Conservation (phyloP, 1,140 invertebrate genomes). For the Odontomachus brunneus region DNA sequence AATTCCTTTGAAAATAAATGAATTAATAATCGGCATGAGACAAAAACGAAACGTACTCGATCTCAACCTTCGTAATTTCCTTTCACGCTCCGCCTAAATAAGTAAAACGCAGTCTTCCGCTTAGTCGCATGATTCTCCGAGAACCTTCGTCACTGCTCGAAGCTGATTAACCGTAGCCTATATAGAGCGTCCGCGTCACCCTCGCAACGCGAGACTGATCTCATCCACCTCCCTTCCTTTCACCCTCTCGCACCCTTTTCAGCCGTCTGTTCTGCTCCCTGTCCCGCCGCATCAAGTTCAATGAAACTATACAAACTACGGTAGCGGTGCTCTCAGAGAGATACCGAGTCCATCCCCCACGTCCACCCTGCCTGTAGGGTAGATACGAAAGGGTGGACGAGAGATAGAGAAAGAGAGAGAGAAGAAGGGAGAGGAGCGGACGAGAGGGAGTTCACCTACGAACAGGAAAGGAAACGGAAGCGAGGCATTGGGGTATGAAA, state of each 20-base stretch:
- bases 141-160: slow-evolving; percentile 41
- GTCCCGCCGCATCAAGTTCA: slow-evolving; percentile 63
- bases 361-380: slow-evolving; percentile 25
- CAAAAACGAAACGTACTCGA: no score
- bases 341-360: slow-evolving; percentile 17
- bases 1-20: no score
- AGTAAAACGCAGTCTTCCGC: slow-evolving; percentile 29
- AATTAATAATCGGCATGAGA: no score
- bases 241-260: slow-evolving; percentile 33
- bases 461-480: slow-evolving; percentile 58
- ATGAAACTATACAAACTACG: slow-evolving; percentile 68
- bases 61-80: no score
- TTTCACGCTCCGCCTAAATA: neutral
- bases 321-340: slow-evolving; percentile 31
- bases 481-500: slow-evolving; percentile 50
- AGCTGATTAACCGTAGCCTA: slow-evolving; percentile 56
- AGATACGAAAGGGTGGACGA: slow-evolving; percentile 42
- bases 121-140: slow-evolving; percentile 21
- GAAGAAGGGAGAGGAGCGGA: neutral
- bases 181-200: slow-evolving; percentile 35
- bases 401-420: slow-evolving; percentile 34
- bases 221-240: neutral
- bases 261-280: slow-evolving; percentile 55
- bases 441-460: slow-evolving; percentile 32
- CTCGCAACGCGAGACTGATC: slow-evolving; percentile 56